Evolutionary conservation across 2,888 invertebrate genomes (phyloP), one percentile per base, ranked within the genome.

Genomic region (Xylota segnis): DNA sequence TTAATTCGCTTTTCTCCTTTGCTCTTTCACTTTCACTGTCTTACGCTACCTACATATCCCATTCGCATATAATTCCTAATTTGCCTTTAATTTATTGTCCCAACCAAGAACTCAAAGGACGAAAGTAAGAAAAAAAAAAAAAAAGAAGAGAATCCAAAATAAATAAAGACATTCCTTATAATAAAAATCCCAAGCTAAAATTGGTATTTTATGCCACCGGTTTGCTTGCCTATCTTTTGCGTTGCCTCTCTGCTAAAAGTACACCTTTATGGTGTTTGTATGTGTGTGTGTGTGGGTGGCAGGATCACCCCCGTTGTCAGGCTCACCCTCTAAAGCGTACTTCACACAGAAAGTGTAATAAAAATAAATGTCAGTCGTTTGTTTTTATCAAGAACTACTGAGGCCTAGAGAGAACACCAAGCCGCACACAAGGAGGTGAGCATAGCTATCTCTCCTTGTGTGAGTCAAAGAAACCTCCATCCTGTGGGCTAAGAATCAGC

Each of bases 281-380:
- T 66, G 34, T 68, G 34, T 66, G 34, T 54, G 43, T 61, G 52
- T 66, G 66, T 66, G 61, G 34, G 34, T 37, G 18, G 2, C 56
- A 34, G 65, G 50, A 77, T 77, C 72, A 61, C 37, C 66, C 23
- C 47, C 54, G 6, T 14, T 52, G n/a, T 75, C 58, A 43, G 3
- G 37, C 74, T 18, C 23, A 43, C 63, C 66, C 61, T 50, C 58
- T 50, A 45, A 63, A 75, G 43, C 52, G 75, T 78, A 87, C 78
- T 83, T 87, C 83, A 83, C 77, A 87, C 76, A 75, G 87, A 84
- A 87, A 87, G 91, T 90, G 89, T 92, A 92, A 92, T 92, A 92
- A 92, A 92, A 92, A 92, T 91, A 92, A 92, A 92, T 92, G 92
- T 92, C 90, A 90, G 91, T 91, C 91, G 91, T 92, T 92, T 91